A percentile compares a stretch with the other conserved stretches of the same genome.
phyloP scores from a whole-genome alignment of 2,888 invertebrate species.

The Melolontha melolontha region DNA sequence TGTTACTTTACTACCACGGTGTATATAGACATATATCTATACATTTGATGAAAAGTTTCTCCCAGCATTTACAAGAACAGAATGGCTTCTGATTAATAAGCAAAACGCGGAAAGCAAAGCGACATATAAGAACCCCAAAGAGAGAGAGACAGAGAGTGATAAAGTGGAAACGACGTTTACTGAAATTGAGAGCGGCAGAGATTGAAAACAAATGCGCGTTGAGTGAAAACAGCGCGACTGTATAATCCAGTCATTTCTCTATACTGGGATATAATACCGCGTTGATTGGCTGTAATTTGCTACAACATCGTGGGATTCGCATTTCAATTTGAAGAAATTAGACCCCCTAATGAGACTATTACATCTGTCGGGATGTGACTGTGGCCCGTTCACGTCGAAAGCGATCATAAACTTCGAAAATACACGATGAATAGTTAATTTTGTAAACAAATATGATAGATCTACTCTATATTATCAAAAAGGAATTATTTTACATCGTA shows the following conservation, averaged over 20 bases:
- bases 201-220: conserved; percentile 27
- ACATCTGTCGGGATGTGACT: conserved; percentile 49
- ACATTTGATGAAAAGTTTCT: no score
- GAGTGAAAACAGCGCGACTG: conserved; percentile 8
- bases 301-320: conserved; percentile 53
- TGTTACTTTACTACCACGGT: no score
- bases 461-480: no score
- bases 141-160: background rate
- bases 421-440: background rate
- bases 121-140: background rate
- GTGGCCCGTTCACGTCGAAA: conserved; percentile 50
- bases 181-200: conserved; percentile 32
- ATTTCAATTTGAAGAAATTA: conserved; percentile 55
- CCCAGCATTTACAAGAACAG: conserved; percentile 1
- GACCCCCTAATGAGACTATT: conserved; percentile 56
- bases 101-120: background rate
- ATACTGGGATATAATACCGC: conserved; percentile 53
- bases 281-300: conserved; percentile 60
- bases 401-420: no score
- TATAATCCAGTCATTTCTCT: conserved; percentile 52
- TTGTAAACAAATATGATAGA: no score
- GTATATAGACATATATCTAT: no score
- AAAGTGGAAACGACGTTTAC: conserved; percentile 33
- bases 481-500: no score
- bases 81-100: conserved; percentile 28